Conservation (phyloP, 2,113 vertebrate genomes). For the Xenus cinereus region DNA sequence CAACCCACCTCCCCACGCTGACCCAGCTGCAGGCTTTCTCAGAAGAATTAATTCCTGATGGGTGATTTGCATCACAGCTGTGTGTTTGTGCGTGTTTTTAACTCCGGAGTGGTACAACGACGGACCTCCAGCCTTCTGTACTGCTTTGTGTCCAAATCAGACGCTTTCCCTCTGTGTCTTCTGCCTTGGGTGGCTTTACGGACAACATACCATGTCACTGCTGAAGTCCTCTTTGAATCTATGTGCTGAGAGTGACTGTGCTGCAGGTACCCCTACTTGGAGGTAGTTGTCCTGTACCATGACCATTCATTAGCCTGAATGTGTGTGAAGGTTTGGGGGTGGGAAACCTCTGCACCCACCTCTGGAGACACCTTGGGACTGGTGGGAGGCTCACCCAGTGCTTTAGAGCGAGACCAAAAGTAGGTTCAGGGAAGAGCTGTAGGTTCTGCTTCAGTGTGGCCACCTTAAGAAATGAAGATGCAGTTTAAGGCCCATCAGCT, state of each 20-base stretch:
- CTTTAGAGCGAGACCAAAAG: background rate
- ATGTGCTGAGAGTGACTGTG: background rate
- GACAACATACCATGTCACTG: background rate
- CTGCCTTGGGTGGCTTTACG: background rate
- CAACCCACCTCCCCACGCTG: background rate
- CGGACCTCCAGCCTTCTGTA: background rate
- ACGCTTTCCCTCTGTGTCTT: background rate
- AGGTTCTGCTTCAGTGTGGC: background rate
- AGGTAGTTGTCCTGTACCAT: background rate
- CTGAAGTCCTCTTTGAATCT: background rate
- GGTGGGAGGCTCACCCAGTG: background rate
- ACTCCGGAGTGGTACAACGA: background rate
- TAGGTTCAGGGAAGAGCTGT: background rate
- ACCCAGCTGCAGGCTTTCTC: background rate
- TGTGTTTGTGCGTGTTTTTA: background rate
- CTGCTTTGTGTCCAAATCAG: background rate
- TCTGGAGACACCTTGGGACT: too few species aligned
- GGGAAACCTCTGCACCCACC: background rate
- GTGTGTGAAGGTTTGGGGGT: background rate
- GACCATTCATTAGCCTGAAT: background rate
- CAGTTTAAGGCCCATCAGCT: background rate
- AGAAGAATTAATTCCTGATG: background rate
- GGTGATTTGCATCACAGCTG: background rate
- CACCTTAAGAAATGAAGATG: background rate
- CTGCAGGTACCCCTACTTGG: background rate